Evolutionary conservation across 2,888 invertebrate species (phyloP).

Genomic region (Exocentrus adspersus): DNA sequence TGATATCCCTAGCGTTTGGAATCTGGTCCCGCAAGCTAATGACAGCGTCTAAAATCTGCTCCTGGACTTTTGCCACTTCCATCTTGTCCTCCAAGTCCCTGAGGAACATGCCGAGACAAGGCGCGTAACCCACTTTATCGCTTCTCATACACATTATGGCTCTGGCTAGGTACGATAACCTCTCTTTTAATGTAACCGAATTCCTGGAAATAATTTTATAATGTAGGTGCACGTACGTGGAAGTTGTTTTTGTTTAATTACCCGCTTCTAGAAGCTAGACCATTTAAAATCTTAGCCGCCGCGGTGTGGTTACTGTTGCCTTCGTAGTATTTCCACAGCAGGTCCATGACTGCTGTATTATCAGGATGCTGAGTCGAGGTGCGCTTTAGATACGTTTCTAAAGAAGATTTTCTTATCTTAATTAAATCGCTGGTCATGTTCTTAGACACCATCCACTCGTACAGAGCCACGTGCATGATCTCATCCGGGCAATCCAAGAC

Average conservation of each 20-base stretch:
- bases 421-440: conserved; percentile 77
- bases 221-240: too few species aligned
- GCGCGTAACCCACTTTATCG: conserved; percentile 78
- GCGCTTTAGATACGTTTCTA: conserved; percentile 80
- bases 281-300: conserved; percentile 90
- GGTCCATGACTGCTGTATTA: conserved; percentile 68
- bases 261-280: conserved; percentile 81
- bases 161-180: conserved; percentile 90
- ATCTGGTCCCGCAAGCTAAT: conserved; percentile 63
- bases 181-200: conserved; percentile 78
- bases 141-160: conserved; percentile 97
- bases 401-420: conserved; percentile 73
- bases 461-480: conserved; percentile 88
- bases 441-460: conserved; percentile 90
- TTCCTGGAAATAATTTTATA: too few species aligned
- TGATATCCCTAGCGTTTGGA: conserved; percentile 66
- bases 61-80: conserved; percentile 89
- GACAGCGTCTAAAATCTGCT: conserved; percentile 75
- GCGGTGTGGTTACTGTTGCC: conserved; percentile 90
- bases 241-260: conserved; percentile 52
- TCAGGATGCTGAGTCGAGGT: conserved; percentile 70
- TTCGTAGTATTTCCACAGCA: conserved; percentile 97
- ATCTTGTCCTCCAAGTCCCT: conserved; percentile 92
- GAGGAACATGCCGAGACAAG: conserved; percentile 79
- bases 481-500: conserved; percentile 82